Evolutionary conservation across 2,888 invertebrate genomes (phyloP), one percentile per base, ranked within the genome.

Genomic region (Hirtodrosophila confusa): DNA sequence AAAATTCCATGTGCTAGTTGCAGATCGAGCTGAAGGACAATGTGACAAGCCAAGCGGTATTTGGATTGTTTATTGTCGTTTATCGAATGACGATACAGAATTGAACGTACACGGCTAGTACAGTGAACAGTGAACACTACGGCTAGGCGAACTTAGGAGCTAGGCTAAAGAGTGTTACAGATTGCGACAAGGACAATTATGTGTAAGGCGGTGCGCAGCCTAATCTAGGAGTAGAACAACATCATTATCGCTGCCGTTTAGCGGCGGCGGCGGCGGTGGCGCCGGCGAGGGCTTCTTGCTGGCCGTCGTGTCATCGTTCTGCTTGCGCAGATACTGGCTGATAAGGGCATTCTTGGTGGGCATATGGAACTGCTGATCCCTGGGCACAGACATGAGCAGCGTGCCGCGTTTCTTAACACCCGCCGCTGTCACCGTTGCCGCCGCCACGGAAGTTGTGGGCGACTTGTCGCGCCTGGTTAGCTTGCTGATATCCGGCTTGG

Each of bases 251-350:
- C 17, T 40, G 36, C 7, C 45, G n/a, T 6, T 9, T 27, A 33
- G 41, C 8, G 37, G 17, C n/a, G 51, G 10, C 17, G 44, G 23
- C 11, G 43, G 5, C 10, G 50, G 6, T 10, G 23, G 57, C n/a
- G n/a, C n/a, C n/a, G n/a, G 8, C 12, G 41, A 11, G 2, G 29
- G 3, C 27, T 40, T 44, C 24, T 33, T 50, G 36, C 11, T 49
- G 9, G 45, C 40, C 24, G n/a, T 64, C 37, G 74, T 23, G 33
- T 47, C 54, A 6, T 72, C 70, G 17, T 61, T 73, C 8, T 64
- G 73, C 44, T 88, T 89, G 43, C 87, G 92, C 12, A 93, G 90
- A 58, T 92, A 93, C 69, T 93, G 91, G 35, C 92, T 93, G 24
- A 93, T 93, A 6, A 91, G 76, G 2, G 86, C 89, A 50, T 90